Evolutionary conservation across 2,888 invertebrate genomes (phyloP).

Genomic region (Pyrocoelia pectoralis): DNA sequence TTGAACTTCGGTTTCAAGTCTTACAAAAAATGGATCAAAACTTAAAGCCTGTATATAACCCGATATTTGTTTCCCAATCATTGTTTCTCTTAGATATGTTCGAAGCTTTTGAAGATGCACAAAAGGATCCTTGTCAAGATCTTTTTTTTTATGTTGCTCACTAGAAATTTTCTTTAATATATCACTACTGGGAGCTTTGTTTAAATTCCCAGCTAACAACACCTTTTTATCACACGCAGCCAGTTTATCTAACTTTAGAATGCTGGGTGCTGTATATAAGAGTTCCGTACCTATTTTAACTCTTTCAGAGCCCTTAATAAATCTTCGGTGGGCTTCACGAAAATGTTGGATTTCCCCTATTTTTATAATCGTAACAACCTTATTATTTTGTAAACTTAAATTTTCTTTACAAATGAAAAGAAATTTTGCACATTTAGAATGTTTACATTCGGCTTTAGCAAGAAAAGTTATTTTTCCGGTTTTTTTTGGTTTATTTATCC

Average conservation of each 20-base stretch:
- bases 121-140: constrained; percentile 10
- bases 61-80: neutral
- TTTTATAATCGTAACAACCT: neutral
- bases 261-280: neutral
- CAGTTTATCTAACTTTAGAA: constrained; percentile 6
- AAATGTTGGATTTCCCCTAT: neutral
- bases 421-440: neutral
- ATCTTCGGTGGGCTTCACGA: neutral
- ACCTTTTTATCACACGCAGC: neutral
- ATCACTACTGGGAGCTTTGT: neutral
- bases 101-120: neutral
- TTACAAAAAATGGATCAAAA: constrained; percentile 4
- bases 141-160: neutral
- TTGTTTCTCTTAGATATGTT: neutral
- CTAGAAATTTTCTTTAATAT: constrained; percentile 8
- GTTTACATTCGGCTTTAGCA: constrained; percentile 13
- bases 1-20: constrained; percentile 4
- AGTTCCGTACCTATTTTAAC: neutral
- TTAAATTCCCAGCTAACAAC: constrained; percentile 11
- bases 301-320: constrained; percentile 8
- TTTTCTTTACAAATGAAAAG: constrained; percentile 2
- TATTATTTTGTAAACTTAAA: neutral
- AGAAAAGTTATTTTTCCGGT: neutral
- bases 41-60: neutral
- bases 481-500: neutral